Base-by-base conservation (phyloP, 2,797 vertebrate species). In the Cryptoblepharus egeriae region DNA sequence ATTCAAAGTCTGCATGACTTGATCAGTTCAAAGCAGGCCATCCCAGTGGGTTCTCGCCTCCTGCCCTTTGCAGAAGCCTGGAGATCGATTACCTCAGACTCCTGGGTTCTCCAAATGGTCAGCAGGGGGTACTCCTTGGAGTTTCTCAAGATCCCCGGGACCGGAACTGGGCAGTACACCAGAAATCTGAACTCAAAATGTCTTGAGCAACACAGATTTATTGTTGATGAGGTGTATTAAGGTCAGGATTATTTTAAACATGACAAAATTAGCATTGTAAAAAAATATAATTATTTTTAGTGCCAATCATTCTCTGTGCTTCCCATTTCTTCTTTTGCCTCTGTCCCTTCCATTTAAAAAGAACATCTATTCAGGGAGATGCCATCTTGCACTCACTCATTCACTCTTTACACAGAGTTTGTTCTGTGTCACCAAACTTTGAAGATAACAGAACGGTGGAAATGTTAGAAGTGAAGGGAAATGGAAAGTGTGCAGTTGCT, bases 131-230 rank as follows among this genome's bases (percentile, higher is more conserved):
- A n/a, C n/a, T n/a, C n/a, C n/a, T n/a, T n/a, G n/a, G n/a, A n/a
- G n/a, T n/a, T n/a, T n/a, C n/a, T n/a, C n/a, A n/a, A n/a, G n/a
- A n/a, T n/a, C n/a, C n/a, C n/a, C n/a, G n/a, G n/a, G n/a, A n/a
- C n/a, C n/a, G n/a, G n/a, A n/a, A n/a, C n/a, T n/a, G n/a, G n/a
- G n/a, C n/a, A n/a, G n/a, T 71, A 20, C 39, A 61, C 13, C 37
- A 57, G 49, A 78, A n/a, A 61, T 79, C 55, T 71, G 78, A 71
- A 61, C 28, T 71, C 57, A 61, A 35, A 71, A n/a, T 71, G 57
- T 60, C 39, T 45, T 80, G 57, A 61, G 13, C 37, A 61, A 80
- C 32, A n/a, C n/a, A 26, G 30, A 24, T 20, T 10, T 49, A 7
- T 26, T 28, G 60, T 49, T 61, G n/a, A 63, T 26, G 42, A 22